A percentile compares a stretch with the other conserved stretches of the same genome.
These are phyloP conservation scores for Momotus momota DNA, from an alignment of 2,797 vertebrate genomes.

Conservation along the genomic window DNA sequence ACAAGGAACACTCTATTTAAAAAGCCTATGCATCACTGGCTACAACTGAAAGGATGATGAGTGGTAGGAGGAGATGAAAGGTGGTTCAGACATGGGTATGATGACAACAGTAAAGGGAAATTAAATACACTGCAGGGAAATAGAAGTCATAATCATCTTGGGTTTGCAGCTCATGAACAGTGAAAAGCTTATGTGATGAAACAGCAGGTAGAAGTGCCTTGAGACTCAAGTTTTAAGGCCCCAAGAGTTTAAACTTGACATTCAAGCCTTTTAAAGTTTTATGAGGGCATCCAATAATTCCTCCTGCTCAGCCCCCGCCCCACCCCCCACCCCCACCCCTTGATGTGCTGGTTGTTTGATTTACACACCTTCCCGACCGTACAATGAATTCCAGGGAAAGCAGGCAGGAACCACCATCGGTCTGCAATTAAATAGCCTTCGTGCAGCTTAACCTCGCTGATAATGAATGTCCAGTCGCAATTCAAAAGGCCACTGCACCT, in stretches of 20 bases:
- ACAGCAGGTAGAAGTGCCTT: conserved; percentile 65
- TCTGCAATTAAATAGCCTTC: conserved; percentile 30
- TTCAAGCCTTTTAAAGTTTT: conserved; percentile 73
- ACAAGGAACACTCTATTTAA: conserved; percentile 76
- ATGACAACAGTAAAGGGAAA: conserved; percentile 77
- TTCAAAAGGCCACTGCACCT: neutral
- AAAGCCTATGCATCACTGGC: conserved; percentile 74
- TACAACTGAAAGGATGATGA: conserved; percentile 76
- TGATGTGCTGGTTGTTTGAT: conserved; percentile 65
- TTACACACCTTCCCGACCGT: conserved; percentile 38
- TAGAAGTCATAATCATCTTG: conserved; percentile 74
- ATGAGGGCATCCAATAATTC: conserved; percentile 70
- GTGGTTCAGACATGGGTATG: conserved; percentile 73
- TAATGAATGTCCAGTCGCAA: neutral
- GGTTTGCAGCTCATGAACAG: conserved; percentile 75
- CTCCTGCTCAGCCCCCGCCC: neutral
- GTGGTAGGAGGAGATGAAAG: conserved; percentile 76
- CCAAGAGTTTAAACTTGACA: conserved; percentile 67
- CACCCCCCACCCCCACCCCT: neutral
- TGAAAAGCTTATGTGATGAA: conserved; percentile 74
- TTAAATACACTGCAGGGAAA: conserved; percentile 77
- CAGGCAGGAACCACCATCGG: conserved; percentile 19
- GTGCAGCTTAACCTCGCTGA: conserved; percentile 5
- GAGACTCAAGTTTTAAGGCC: conserved; percentile 68
- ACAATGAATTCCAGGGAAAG: conserved; percentile 43